Evolutionary conservation across 2,797 vertebrate species (phyloP), one percentile per base, ranked within the genome.

Genomic region (Lates japonicus): DNA sequence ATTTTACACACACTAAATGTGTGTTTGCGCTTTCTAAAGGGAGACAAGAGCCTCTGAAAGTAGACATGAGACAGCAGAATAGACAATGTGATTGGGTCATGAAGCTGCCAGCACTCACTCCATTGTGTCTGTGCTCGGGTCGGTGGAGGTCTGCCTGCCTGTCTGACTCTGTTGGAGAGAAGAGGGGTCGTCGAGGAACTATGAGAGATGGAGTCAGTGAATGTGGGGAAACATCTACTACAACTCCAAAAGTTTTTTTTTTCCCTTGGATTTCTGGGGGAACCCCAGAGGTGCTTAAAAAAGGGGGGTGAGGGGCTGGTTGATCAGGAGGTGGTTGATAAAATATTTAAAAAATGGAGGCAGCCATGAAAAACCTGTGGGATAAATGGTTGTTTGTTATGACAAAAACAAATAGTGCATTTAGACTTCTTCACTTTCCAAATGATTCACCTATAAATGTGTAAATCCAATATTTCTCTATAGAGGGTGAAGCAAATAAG

Each of bases 81-180:
- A 78, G 61, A 85, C 37, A 82, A 65, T 78, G 75, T 81, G 70
- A 79, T 84, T 2, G 76, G 86, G 90, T 84, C 81, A 71, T 70
- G 78, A 88, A 90, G 90, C 90, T 85, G 76, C 87, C 88, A 83
- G 82, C 78, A 95, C 95, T 96, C 94, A 96, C 95, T 95, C 95
- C 95, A 95, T 96, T 67, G 65, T 91, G 87, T 92, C 90, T 94
- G 93, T 91, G 68, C 58, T 91, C 77, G 6, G 90, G 86, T 87
- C 63, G 90, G 80, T 85, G 86, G 91, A 92, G 88, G 92, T 91
- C 94, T 90, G 94, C 88, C 94, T 94, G 92, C 86, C 89, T 93
- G 90, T 81, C 81, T 94, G 94, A 91, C 72, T 94, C 94, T 94
- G 95, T 83, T 89, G 94, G 92, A 94, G 92, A 95, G 91, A 94